A percentile compares a stretch with the other conserved stretches of the same genome.
phyloP scores from a whole-genome alignment of 2,797 vertebrate species.

The Amblyraja radiata region DNA sequence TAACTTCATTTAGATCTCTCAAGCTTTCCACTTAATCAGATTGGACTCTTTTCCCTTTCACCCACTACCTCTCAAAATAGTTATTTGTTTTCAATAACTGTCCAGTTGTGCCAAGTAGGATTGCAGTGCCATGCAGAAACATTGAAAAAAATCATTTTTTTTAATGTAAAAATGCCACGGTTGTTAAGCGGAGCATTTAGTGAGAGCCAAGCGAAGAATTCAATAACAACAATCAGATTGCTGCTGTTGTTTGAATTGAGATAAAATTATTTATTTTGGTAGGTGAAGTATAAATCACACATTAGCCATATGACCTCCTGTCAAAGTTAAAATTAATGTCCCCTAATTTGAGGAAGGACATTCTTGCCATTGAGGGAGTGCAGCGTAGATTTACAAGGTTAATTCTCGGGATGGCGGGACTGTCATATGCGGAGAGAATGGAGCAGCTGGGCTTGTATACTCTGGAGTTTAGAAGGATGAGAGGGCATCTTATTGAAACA shows the following conservation, averaged over 20 bases:
- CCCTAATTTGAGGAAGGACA: too few relatives aligned
- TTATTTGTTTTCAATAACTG: not conserved
- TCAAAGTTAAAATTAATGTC: not conserved
- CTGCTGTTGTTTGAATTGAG: not conserved
- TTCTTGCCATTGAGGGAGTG: too few relatives aligned
- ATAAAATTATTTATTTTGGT: not conserved
- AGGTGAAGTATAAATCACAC: not conserved
- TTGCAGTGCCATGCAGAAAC: not conserved
- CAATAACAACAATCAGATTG: not conserved
- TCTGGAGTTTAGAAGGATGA: too few relatives aligned
- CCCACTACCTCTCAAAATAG: not conserved
- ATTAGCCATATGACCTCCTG: not conserved
- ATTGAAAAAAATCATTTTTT: not conserved
- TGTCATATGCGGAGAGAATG: too few relatives aligned
- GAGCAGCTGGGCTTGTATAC: too few relatives aligned
- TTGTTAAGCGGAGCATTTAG: not conserved
- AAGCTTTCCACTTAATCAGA: not conserved
- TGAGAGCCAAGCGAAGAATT: not conserved
- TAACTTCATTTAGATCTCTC: not conserved
- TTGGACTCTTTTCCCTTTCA: not conserved
- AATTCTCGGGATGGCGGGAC: too few relatives aligned
- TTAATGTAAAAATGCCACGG: not conserved
- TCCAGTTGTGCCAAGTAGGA: not conserved
- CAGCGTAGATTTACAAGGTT: too few relatives aligned
- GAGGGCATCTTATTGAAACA: too few relatives aligned